phyloP scores from a whole-genome alignment of 2,797 vertebrate species.

The Trachops cirrhosus region DNA sequence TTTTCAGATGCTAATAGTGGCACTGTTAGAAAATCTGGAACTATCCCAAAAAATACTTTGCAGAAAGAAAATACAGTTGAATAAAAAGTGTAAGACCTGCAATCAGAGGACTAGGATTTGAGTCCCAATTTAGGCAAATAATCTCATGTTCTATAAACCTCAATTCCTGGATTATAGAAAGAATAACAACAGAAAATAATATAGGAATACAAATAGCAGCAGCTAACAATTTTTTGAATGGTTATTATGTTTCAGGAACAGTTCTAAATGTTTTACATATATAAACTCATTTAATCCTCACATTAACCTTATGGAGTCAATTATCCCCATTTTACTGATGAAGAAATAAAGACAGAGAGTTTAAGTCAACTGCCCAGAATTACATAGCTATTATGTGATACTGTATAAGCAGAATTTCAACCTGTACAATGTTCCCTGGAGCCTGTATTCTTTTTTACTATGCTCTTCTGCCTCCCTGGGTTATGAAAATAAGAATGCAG shows the following conservation, averaged over 20 bases:
- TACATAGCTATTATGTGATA: neutral
- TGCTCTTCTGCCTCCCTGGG: neutral
- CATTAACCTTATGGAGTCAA: neutral
- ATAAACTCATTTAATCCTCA: neutral
- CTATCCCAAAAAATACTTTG: neutral
- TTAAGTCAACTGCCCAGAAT: neutral
- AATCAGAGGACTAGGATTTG: neutral
- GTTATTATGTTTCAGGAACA: neutral
- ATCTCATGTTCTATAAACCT: neutral
- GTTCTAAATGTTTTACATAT: neutral
- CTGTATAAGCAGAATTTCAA: neutral
- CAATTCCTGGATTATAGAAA: neutral
- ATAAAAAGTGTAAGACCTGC: neutral
- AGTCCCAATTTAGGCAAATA: neutral
- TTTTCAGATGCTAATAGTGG: neutral
- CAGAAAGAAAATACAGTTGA: slow-evolving; percentile 20
- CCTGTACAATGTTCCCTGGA: neutral
- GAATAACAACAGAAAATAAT: slow-evolving; percentile 2
- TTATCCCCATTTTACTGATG: neutral
- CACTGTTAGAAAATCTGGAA: neutral
- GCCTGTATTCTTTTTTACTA: neutral
- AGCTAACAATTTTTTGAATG: neutral
- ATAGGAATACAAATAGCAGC: neutral
- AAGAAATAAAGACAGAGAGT: neutral
- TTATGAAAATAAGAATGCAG: neutral